Evolutionary conservation across 2,113 vertebrate species (phyloP), one percentile per base, ranked within the genome.

Genomic region (Zonotrichia leucophrys): DNA sequence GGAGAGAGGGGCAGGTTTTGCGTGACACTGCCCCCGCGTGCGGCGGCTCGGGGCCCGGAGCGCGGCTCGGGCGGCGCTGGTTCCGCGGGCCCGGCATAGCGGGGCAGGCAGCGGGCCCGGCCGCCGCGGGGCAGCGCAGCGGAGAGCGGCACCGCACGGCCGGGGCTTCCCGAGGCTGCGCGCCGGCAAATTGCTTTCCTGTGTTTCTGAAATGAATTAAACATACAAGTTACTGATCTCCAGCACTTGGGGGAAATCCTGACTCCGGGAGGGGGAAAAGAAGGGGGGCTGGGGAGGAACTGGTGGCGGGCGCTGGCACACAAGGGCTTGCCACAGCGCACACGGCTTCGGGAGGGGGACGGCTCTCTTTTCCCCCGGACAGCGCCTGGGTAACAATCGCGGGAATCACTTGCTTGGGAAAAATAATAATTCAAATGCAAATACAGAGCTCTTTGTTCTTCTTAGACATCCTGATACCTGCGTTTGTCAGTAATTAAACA

Each of bases 121-220:
- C 55, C 35, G 67, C 85, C 80, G 70, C 86, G 94, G 83, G 63
- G 79, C 90, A 94, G 67, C 56, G 85, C 88, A 50, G 60, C 47
- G 75, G 95, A 74, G 77, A 94, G 86, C 92, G 68, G 89, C 90
- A 93, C 11, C 89, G 79, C 78, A 66, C 53, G 91, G 88, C 41
- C 93, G 62, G 92, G 89, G 94, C 95, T 97, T 97, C 96, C 96
- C 83, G 94, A 96, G 95, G 95, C 96, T 97, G 96, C 92, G 88
- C 94, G 42, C 74, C 41, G 90, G 93, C 87, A 97, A 97, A 97
- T 97, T 96, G 96, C 92, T 96, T 94, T 89, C 94, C 92, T 69
- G 92, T 97, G 89, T 96, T 96, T 94, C 95, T 93, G 95, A 97
- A 97, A 97, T 97, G 97, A 97, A 97, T 97, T 96, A 98, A 98